Evolutionary conservation across 2,797 vertebrate species (phyloP), one percentile per base, ranked within the genome.

Genomic region (Caiman crocodilus): DNA sequence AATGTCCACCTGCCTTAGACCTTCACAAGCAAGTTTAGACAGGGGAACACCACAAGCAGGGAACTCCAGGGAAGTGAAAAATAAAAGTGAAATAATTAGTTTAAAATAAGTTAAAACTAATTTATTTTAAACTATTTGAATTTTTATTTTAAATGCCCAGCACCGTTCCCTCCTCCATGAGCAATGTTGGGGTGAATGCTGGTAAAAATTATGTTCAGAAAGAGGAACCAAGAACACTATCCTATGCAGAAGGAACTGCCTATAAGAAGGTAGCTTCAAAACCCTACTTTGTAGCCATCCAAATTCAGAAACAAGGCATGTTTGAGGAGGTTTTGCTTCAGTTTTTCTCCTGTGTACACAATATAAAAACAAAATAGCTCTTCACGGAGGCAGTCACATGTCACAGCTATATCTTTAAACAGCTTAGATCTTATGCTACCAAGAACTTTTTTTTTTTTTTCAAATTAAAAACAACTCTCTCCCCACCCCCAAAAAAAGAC

Each of bases 301-400:
- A 58, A 26, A 59, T 7, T 64, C 80, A 89, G 55, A 80, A 65
- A 28, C 67, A 42, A 59, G 42, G 32, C 26, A 60, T 18, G 20
- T 32, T 81, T 85, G 73, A 95, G 80, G 57, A 18, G 58, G 58
- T 60, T 60, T 87, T 87, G 84, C 67, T 82, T 42, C 50, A 84
- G 59, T 77, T 76, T 75, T 67, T 25, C 6, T 63, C 77, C 60
- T 59, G 60, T 7, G 8, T 56, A 87, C 14, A 25, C 3, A 76
- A 82, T 5, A 58, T 25, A 76, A 42, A 50, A 91, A 88, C 15
- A 71, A 87, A 71, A 84, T 79, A 83, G 78, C 84, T 94, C 73
- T 50, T 75, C 84, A 79, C 5, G 7, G 69, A 80, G 87, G 82
- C 89, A 23, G 78, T 83, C 88, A 94, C 73, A 82, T 76, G 42